Conservation (phyloP, 2,797 vertebrate species). For the Poeciliopsis infans region DNA sequence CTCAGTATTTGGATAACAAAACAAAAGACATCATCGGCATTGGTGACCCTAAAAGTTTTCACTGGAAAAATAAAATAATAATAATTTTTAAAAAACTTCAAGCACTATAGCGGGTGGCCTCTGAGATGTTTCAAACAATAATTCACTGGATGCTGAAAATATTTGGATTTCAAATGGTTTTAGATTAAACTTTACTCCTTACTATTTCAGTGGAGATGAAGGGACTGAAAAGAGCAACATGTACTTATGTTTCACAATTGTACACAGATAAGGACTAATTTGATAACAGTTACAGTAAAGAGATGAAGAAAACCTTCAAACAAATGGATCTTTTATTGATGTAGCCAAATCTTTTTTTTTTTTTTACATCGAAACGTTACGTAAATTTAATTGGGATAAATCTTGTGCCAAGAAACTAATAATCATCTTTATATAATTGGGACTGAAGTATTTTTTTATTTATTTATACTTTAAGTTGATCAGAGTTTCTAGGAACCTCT, state of each 20-base stretch:
- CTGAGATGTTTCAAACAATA: background rate
- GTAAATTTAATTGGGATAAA: background rate
- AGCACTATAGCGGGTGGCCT: background rate
- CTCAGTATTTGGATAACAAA: conserved; percentile 44
- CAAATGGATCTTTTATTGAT: background rate
- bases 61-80: too few relatives aligned
- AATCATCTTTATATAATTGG: background rate
- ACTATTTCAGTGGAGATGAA: background rate
- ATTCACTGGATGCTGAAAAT: background rate
- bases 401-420: background rate
- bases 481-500: background rate
- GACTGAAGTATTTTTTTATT: background rate
- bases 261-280: background rate
- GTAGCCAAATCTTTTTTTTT: background rate
- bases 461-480: background rate
- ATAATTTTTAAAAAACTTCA: background rate
- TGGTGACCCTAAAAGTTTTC: background rate
- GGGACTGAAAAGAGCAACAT: background rate
- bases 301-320: background rate
- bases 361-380: background rate
- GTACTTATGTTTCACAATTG: background rate
- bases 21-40: background rate
- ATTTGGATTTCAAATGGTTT: background rate
- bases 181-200: background rate
- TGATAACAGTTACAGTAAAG: background rate